Evolutionary conservation across 2,113 vertebrate species (phyloP), one percentile per base, ranked within the genome.

Genomic region (Lipophrys pholis): DNA sequence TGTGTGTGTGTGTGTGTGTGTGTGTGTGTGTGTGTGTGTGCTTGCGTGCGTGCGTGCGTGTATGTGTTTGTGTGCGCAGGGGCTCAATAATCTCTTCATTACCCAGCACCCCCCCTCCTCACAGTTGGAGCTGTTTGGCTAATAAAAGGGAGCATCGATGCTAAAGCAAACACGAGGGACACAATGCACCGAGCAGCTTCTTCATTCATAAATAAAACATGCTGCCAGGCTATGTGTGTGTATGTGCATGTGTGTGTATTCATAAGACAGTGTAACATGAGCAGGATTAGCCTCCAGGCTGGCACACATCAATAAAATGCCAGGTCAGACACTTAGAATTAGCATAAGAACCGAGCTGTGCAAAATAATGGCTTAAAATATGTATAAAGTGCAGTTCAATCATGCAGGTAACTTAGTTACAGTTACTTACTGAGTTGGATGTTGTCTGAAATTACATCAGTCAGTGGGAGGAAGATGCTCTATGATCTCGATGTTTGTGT

Each of bases 51-150:
- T 80, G 73, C 85, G 86, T 42, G 40, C 73, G 77, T 77, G 61
- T 74, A 59, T 52, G 53, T 43, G 59, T 55, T 48, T 75, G 58
- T 63, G 52, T 48, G 50, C 94, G 93, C 89, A 91, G 89, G 91
- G 84, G 80, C 91, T 83, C 82, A 86, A 94, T 95, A 95, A 96
- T 95, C 94, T 94, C 91, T 94, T 93, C 94, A 93, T 93, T 93
- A 94, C 93, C 91, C 94, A 93, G 58, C 91, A 36, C 1, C 9
- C 59, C 70, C 30, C 7, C 8, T 14, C 14, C 76, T 79, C 87
- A 65, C 93, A 83, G 94, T 90, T 80, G 93, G 91, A 92, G 94
- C 84, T 90, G 87, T 82, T 84, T 12, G 84, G 86, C 88, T 93
- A 95, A 96, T 94, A 93, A 95, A 93, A 94, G 94, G 91, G 89